Evolutionary conservation across 2,888 invertebrate species (phyloP).

Genomic region (Rosalia funebris): DNA sequence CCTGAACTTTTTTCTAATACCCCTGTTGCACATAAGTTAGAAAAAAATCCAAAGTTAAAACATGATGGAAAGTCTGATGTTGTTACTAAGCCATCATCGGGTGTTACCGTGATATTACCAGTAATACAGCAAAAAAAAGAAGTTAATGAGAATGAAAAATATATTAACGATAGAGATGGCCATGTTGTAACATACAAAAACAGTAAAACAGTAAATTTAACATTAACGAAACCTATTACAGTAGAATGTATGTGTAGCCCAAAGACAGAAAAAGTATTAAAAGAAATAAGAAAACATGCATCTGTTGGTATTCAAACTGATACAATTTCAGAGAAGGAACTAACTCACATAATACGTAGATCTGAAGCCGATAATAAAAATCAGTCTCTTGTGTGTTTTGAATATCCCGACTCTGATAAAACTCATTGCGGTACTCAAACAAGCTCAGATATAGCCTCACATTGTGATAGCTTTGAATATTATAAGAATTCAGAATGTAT

Average conservation of each 20-base stretch:
- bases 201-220: slow-evolving; percentile 48
- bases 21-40: slow-evolving; percentile 17
- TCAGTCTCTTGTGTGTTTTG: slow-evolving; percentile 36
- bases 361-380: slow-evolving; percentile 26
- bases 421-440: slow-evolving; percentile 39
- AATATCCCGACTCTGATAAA: slow-evolving; percentile 33
- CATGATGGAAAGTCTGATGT: not conserved
- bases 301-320: slow-evolving; percentile 47
- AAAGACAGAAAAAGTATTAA: slow-evolving; percentile 4
- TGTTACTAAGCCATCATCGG: not conserved
- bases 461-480: slow-evolving; percentile 77
- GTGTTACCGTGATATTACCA: not conserved
- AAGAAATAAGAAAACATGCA: slow-evolving; percentile 25
- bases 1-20: slow-evolving; percentile 18
- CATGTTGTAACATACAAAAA: slow-evolving; percentile 22
- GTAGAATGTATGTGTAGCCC: slow-evolving; percentile 49
- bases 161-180: not conserved
- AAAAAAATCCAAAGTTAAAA: slow-evolving; percentile 18
- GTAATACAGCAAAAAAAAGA: not conserved
- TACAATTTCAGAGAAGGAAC: slow-evolving; percentile 26
- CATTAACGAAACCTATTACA: slow-evolving; percentile 51
- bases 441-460: slow-evolving; percentile 50
- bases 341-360: slow-evolving; percentile 8
- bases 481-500: slow-evolving; percentile 38
- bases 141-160: not conserved